Evolutionary conservation across 2,797 vertebrate species (phyloP), one percentile per base, ranked within the genome.

Genomic region (Ptychobarbus kaznakovi): DNA sequence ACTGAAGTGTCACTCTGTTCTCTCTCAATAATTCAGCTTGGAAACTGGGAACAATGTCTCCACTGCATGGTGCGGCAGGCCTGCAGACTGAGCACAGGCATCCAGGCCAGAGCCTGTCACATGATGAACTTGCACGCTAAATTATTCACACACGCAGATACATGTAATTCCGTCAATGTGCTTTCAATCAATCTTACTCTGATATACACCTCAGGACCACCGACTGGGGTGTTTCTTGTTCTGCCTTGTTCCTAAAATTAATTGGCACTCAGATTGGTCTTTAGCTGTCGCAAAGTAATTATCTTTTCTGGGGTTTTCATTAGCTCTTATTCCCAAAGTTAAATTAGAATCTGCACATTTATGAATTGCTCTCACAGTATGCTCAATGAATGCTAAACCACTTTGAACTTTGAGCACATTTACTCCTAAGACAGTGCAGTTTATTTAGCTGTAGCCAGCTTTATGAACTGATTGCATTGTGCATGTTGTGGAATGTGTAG

Each of bases 11-110:
- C 83, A 63, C 72, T 80, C 72, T n/a, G 68, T 80, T 82, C 86
- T 93, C 56, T 63, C 51, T 92, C 56, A 95, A 96, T 96, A 93
- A 96, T 96, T 95, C 88, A 96, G 80, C 88, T 92, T 90, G 95
- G 94, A 95, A 95, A 95, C 93, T 93, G 89, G 92, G 90, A 91
- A 92, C 91, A 86, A 73, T 89, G 90, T 92, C 81, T 73, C 56
- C 6, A 72, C 51, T 51, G 70, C 83, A 90, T 89, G 88, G 89
- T 86, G 3, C 15, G 63, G 49, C 83, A 40, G 35, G 56, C 87
- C 84, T 53, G 80, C 83, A 73, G 85, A 87, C 69, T 84, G 86
- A 78, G 73, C 56, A 69, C 61, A 88, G 86, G 76, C 72, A 86
- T 91, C 87, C 89, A 74, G 78, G 44, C 70, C 88, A 87, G 89